Evolutionary conservation across 2,888 invertebrate species (phyloP).

Genomic region (Cheilosia impressa): DNA sequence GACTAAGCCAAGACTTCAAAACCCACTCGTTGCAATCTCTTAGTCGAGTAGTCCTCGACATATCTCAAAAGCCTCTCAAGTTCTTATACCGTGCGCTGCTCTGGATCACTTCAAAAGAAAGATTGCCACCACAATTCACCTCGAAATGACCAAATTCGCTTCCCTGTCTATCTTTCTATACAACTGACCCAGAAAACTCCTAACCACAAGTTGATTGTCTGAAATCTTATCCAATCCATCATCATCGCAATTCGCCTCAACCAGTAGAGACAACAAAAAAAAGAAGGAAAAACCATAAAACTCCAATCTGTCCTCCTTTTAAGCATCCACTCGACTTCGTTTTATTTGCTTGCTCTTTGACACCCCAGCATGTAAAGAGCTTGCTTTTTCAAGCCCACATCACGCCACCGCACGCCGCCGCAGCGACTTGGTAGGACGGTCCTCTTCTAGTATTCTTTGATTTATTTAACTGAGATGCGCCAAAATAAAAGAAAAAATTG

Average conservation of each 20-base stretch:
- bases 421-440: slow-evolving; percentile 4
- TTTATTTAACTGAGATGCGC: slow-evolving; percentile 55
- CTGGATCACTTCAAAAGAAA: neutral
- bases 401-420: neutral
- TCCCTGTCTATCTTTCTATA: slow-evolving; percentile 4
- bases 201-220: slow-evolving; percentile 42
- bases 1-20: too few relatives aligned
- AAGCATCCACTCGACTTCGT: slow-evolving; percentile 32
- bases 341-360: slow-evolving; percentile 69
- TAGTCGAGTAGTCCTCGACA: neutral
- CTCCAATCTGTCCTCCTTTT: slow-evolving; percentile 62
- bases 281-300: slow-evolving; percentile 19
- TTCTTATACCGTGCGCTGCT: neutral
- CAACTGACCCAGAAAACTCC: slow-evolving; percentile 55
- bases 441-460: slow-evolving; percentile 51
- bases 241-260: slow-evolving; percentile 24
- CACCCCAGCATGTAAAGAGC: slow-evolving; percentile 55
- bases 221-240: slow-evolving; percentile 60
- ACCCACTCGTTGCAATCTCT: too few relatives aligned
- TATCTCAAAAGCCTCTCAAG: neutral
- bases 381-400: slow-evolving; percentile 33
- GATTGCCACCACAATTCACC: slow-evolving; percentile 4
- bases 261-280: neutral
- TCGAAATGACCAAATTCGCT: slow-evolving; percentile 3
- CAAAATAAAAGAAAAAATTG: slow-evolving; percentile 15